A percentile compares a stretch with the other conserved stretches of the same genome.
Conservation (phyloP, 2,888 invertebrate genomes). For the Timema podura region DNA sequence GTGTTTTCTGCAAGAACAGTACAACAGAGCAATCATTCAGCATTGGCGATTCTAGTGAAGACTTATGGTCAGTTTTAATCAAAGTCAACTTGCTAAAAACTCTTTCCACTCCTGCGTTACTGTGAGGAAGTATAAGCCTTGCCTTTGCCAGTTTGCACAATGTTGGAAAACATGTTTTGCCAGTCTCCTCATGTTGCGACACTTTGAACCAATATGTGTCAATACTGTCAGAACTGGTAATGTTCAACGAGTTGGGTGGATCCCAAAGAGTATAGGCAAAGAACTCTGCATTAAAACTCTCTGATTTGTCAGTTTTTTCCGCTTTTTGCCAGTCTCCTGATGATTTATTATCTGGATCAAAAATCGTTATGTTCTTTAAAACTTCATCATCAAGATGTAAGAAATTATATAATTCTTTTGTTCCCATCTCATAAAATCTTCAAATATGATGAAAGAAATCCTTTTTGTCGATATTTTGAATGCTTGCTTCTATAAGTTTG, state of each 20-base stretch:
- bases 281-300: neutral
- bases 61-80: neutral
- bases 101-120: too few relatives aligned
- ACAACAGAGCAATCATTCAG: conserved; percentile 8
- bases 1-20: neutral
- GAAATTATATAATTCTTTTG: neutral
- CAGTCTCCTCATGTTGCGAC: neutral
- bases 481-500: neutral
- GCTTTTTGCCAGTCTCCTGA: neutral
- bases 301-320: neutral
- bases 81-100: neutral
- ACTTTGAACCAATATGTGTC: neutral
- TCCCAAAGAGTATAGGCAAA: conserved; percentile 5
- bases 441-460: neutral
- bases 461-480: neutral
- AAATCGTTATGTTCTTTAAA: neutral
- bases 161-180: neutral
- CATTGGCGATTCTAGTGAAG: neutral
- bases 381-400: neutral
- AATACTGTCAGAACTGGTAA: neutral
- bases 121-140: too few relatives aligned
- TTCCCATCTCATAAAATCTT: neutral
- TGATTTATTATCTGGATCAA: neutral
- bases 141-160: too few relatives aligned
- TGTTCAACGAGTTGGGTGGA: neutral